Conservation (phyloP, 2,888 invertebrate genomes). For the Liodrosophila aerea region DNA sequence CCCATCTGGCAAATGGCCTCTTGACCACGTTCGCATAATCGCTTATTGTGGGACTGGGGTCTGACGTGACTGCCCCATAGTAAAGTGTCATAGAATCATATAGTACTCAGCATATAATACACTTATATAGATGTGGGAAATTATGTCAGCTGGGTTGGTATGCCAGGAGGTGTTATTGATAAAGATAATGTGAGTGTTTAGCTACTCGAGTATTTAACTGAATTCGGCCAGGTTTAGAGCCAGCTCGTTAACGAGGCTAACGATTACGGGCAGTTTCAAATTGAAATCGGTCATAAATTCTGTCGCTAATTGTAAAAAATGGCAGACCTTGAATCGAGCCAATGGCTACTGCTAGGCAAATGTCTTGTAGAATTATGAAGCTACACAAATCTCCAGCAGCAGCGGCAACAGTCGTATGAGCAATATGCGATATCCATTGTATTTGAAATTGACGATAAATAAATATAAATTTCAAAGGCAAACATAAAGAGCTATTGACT, state of each 20-base stretch:
- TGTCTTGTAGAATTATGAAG: conserved; percentile 68
- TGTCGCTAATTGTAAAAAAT: conserved; percentile 73
- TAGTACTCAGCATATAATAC: conserved; percentile 38
- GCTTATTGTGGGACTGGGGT: conserved; percentile 30
- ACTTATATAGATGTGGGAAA: conserved; percentile 13
- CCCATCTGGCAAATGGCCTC: conserved; percentile 55
- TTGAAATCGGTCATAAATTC: conserved; percentile 75
- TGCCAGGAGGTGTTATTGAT: too few relatives aligned
- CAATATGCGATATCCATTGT: conserved; percentile 47
- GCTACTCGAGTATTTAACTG: too few relatives aligned
- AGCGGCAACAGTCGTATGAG: conserved; percentile 21
- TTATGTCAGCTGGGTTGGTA: too few relatives aligned
- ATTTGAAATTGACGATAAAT: conserved; percentile 64
- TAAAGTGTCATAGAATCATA: conserved; percentile 49
- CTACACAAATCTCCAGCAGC: conserved; percentile 55
- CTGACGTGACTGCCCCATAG: conserved; percentile 53
- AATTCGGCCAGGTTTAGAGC: neutral
- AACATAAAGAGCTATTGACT: conserved; percentile 77
- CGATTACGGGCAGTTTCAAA: conserved; percentile 55
- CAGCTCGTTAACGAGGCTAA: conserved; percentile 28
- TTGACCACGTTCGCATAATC: conserved; percentile 49
- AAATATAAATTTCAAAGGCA: conserved; percentile 75
- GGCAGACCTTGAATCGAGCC: conserved; percentile 68
- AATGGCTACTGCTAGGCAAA: conserved; percentile 59
- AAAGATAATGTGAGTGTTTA: too few relatives aligned